Base-by-base conservation (phyloP, 2,888 invertebrate genomes). In the Spilosoma lubricipeda region DNA sequence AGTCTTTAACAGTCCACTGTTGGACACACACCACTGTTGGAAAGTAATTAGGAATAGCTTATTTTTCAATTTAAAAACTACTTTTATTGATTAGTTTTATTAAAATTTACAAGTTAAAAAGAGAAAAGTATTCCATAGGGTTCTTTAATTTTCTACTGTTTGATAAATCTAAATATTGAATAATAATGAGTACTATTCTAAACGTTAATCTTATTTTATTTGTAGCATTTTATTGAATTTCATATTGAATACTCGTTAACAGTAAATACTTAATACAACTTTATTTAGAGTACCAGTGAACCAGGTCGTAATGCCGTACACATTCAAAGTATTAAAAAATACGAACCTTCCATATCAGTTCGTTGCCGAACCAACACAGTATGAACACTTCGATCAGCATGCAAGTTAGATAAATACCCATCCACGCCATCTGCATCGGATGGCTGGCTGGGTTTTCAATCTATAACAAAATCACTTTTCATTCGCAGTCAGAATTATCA, bases 371-470 rank as follows among this genome's bases (percentile, higher is more conserved):
- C 96, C 95, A 96, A 86, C 96, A 96, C 70, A 94, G 87, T 86
- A 96, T 96, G 85, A 95, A 96, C 65, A 96, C 94, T 87, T 96
- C 96, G 80, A 93, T 90, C 85, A 96, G 89, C 96, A 96, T 96
- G 82, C 96, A 96, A 71, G 94, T 92, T 79, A 96, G 87, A 85
- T 96, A 96, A 79, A 95, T 93, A 30, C 93, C 92, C 93, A 95
- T 95, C 96, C 96, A 96, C 76, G 92, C 90, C 81, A 96, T 94
- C 89, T 96, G 95, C 90, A 95, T 92, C 69, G 93, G 94, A 82
- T 96, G 95, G 74, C 90, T 90, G 72, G 86, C 86, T n/a, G 96
- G 95, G 80, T 95, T 92, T 86, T 95, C 94, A 77, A 96, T 96
- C 96, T 96, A 81, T 72, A 77, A 84, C 75, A 82, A 85, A 86